Evolutionary conservation across 2,888 invertebrate species (phyloP), one percentile per base, ranked within the genome.

Genomic region (Nymphalis urticae): DNA sequence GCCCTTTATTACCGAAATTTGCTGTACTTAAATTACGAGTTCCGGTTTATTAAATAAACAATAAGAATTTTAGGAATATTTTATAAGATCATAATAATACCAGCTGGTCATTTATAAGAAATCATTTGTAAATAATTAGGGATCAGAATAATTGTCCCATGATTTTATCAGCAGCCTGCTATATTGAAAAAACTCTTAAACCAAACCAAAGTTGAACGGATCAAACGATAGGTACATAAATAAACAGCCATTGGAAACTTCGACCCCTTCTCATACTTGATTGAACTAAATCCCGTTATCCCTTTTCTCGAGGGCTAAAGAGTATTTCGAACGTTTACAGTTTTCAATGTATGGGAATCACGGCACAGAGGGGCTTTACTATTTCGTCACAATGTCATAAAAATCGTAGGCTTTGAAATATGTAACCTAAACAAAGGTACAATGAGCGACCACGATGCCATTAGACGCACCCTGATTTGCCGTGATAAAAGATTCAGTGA

Each of bases 401-500:
- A 60, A 48, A 53, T 4, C 42, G 60, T 51, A 50, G 24, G 65
- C 2, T 13, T 17, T 50, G 62, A 36, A 66, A 69, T 63, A 59
- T 50, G 48, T 62, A n/a, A 50, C 48, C 48, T 64, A 74, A 75
- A 76, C 71, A 77, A 75, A 78, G 77, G 75, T 73, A 69, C 74
- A 76, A 77, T 79, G 79, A 77, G 74, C 81, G 78, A 81, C 87
- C 87, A 76, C 86, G 83, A 77, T 78, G 76, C 86, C 88, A 90
- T 90, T 90, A 91, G 87, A 84, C 81, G 82, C 79, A 81, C 86
- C 83, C 80, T 79, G 80, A 81, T 82, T 79, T 81, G 76, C 77
- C 82, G 81, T 86, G 81, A 90, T 92, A 89, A 92, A 92, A 89
- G 81, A 92, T 92, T 92, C 92, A 92, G 77, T 77, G 80, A 77